phyloP scores from a whole-genome alignment of 2,113 vertebrate species.

The Uropsilus gracilis region DNA sequence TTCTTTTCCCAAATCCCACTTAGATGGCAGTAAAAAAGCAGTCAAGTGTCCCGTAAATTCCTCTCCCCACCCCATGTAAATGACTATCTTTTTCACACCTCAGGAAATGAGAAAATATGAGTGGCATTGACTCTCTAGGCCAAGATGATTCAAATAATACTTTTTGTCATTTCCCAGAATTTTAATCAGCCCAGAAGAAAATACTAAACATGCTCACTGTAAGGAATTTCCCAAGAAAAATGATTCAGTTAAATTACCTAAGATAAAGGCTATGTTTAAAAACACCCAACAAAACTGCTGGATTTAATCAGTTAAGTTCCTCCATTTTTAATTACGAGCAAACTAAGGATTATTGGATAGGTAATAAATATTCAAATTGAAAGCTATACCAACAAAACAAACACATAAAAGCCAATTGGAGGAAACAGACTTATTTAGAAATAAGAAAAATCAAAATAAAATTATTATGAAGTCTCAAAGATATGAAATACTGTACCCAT shows the following conservation, averaged over 20 bases:
- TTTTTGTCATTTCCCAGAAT: background rate
- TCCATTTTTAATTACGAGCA: slow-evolving; percentile 2
- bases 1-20: background rate
- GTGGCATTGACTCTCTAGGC: background rate
- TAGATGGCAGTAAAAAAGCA: background rate
- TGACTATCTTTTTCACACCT: background rate
- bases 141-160: background rate
- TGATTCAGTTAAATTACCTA: background rate
- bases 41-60: background rate
- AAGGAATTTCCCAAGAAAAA: background rate
- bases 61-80: background rate
- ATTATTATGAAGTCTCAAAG: background rate
- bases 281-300: too few species aligned
- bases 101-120: background rate
- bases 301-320: background rate
- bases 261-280: background rate
- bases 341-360: background rate
- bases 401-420: background rate
- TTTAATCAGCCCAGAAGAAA: background rate
- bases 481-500: slow-evolving; percentile 12
- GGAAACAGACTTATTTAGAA: background rate
- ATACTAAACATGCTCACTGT: background rate
- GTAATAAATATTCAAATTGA: background rate
- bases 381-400: slow-evolving; percentile 3
- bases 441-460: slow-evolving; percentile 38